These are phyloP conservation scores for Caloenas nicobarica DNA, from an alignment of 2,113 vertebrate genomes.

Conservation along the genomic window DNA sequence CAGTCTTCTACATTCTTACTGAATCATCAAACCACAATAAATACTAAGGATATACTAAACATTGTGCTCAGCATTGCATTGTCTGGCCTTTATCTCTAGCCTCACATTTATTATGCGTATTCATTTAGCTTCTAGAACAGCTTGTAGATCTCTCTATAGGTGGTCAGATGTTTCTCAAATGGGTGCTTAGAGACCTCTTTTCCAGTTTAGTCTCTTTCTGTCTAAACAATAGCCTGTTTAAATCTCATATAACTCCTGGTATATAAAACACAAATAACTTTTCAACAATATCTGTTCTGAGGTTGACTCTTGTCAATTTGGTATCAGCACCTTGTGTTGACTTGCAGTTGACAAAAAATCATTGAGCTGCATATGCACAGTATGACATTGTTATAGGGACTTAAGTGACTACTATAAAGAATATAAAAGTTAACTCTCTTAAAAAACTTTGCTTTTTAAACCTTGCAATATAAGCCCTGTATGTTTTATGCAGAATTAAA, in stretches of 20 bases:
- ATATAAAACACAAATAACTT: neutral
- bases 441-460: neutral
- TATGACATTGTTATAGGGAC: neutral
- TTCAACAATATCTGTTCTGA: slow-evolving; percentile 13
- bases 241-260: neutral
- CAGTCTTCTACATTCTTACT: neutral
- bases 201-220: neutral
- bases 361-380: neutral
- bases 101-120: neutral
- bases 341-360: neutral
- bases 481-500: neutral
- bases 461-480: neutral
- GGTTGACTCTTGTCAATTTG: neutral
- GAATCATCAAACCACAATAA: neutral
- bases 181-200: neutral
- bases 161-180: slow-evolving; percentile 27
- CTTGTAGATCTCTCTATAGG: neutral
- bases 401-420: neutral
- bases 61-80: neutral
- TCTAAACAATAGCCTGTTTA: slow-evolving; percentile 10
- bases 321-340: neutral
- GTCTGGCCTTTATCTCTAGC: neutral
- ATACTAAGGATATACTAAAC: neutral
- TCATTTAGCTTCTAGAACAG: slow-evolving; percentile 19
- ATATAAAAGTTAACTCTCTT: neutral